Evolutionary conservation across 1,140 invertebrate genomes (phyloP).

Genomic region (Nomia melanderi): DNA sequence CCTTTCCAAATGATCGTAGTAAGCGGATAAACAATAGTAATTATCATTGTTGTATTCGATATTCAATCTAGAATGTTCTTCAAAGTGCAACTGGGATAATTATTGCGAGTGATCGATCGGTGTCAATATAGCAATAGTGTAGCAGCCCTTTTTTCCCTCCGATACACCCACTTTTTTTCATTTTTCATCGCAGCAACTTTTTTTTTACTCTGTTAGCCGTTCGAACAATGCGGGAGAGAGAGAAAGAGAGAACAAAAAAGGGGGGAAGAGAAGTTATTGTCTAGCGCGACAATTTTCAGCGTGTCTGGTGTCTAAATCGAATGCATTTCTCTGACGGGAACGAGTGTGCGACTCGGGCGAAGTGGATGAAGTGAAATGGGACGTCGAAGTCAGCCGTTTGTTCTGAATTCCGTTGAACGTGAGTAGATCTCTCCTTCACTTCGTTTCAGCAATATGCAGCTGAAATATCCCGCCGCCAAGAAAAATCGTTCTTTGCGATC

Average conservation of each 20-base stretch:
- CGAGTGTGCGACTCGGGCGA: background rate
- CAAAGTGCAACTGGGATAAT: constrained; percentile 28
- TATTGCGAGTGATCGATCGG: constrained; percentile 17
- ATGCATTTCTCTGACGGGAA: background rate
- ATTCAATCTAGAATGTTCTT: background rate
- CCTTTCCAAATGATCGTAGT: too few relatives aligned
- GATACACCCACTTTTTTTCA: background rate
- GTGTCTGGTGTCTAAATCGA: background rate
- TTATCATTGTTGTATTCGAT: too few relatives aligned
- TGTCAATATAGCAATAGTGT: background rate
- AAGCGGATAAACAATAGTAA: too few relatives aligned
- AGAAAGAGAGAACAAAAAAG: background rate
- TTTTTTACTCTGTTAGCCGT: background rate
- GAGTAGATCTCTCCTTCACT: background rate
- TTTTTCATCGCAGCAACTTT: background rate
- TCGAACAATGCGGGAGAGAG: background rate
- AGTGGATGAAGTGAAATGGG: constrained; percentile 11
- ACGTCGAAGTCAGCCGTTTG: constrained; percentile 14
- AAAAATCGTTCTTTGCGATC: background rate
- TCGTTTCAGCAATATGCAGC: background rate
- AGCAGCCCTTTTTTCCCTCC: background rate
- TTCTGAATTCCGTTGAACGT: constrained; percentile 6
- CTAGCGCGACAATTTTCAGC: constrained; percentile 2
- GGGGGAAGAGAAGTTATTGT: background rate
- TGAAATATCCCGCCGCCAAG: background rate